Percentiles rank a stretch among this genome's conserved stretches.
phyloP scores from a whole-genome alignment of 2,797 vertebrate genomes.

The Tamandua tetradactyla region DNA sequence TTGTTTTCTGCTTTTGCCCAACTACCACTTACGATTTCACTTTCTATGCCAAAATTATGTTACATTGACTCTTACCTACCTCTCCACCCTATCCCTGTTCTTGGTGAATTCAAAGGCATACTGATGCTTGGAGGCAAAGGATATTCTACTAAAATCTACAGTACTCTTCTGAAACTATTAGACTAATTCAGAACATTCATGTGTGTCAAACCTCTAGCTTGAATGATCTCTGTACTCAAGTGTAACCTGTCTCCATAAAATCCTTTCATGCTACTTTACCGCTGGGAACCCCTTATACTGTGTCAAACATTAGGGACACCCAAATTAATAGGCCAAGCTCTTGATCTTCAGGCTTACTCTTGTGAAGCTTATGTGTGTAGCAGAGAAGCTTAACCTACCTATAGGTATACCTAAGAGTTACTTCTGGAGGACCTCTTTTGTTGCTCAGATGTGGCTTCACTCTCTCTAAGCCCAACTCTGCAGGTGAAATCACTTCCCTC shows the following conservation, averaged over 20 bases:
- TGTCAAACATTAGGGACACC: too few species aligned
- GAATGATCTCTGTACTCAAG: background rate
- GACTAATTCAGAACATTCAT: background rate
- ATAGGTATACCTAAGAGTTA: too few species aligned
- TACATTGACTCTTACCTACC: background rate
- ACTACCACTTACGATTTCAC: background rate
- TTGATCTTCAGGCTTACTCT: too few species aligned
- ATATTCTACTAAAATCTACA: background rate
- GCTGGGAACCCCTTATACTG: too few species aligned
- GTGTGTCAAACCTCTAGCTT: background rate
- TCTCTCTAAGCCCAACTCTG: too few species aligned
- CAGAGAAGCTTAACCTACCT: too few species aligned
- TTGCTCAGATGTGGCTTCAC: too few species aligned
- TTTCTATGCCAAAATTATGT: background rate
- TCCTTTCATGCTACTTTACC: background rate
- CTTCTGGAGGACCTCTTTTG: too few species aligned
- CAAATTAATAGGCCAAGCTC: too few species aligned
- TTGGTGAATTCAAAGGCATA: background rate
- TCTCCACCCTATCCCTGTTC: background rate
- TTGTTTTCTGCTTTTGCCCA: background rate
- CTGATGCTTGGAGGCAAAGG: background rate
- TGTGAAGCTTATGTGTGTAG: too few species aligned
- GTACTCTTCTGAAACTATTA: background rate
- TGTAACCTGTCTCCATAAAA: background rate
- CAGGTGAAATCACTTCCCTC: too few species aligned